phyloP scores from a whole-genome alignment of 2,113 vertebrate species.

The Oncorhynchus keta region DNA sequence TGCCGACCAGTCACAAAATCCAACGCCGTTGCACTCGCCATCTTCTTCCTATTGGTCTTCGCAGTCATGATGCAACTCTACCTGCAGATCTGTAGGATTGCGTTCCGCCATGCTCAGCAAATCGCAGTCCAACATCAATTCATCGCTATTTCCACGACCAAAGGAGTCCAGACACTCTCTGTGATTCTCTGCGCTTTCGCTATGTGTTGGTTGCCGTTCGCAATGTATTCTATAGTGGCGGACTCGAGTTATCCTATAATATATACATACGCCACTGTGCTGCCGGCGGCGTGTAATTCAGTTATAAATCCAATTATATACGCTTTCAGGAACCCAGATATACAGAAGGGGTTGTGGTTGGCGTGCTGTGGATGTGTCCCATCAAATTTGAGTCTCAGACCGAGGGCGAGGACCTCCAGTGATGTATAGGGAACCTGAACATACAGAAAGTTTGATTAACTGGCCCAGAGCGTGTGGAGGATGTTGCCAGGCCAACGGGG shows the following conservation, averaged over 20 bases:
- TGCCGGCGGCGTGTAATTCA: conserved; percentile 86
- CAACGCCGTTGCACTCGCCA: conserved; percentile 85
- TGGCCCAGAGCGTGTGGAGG: not conserved
- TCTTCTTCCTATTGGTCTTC: conserved; percentile 86
- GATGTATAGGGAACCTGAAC: conserved; percentile 76
- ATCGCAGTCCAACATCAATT: conserved; percentile 93
- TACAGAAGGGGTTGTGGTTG: conserved; percentile 89
- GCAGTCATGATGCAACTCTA: conserved; percentile 92
- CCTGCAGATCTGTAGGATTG: conserved; percentile 90
- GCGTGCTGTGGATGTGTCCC: conserved; percentile 88
- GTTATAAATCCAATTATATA: conserved; percentile 91
- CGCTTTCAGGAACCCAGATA: conserved; percentile 89
- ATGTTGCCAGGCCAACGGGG: not conserved
- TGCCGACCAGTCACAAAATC: conserved; percentile 85
- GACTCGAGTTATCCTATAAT: conserved; percentile 83
- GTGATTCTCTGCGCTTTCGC: conserved; percentile 88
- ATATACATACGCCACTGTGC: conserved; percentile 86
- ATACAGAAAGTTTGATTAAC: not conserved
- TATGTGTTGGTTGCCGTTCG: conserved; percentile 88
- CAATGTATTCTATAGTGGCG: conserved; percentile 86
- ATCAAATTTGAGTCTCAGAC: conserved; percentile 78
- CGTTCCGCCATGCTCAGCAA: conserved; percentile 90
- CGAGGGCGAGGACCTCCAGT: conserved; percentile 87
- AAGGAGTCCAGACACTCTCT: conserved; percentile 89
- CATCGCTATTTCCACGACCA: conserved; percentile 86